phyloP scores from a whole-genome alignment of 2,113 vertebrate species.

The Dermatemys mawii region DNA sequence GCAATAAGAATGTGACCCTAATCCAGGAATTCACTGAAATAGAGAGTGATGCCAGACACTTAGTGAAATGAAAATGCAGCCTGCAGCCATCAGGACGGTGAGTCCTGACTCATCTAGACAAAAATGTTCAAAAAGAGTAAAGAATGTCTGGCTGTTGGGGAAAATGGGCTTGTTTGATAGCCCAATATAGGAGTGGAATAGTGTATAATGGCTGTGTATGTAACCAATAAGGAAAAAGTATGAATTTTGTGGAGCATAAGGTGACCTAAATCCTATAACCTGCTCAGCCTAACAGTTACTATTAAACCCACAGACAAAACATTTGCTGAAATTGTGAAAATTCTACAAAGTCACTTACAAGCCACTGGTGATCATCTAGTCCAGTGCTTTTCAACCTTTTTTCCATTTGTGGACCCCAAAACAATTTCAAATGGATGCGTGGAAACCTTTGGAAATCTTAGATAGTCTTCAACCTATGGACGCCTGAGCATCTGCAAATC shows the following conservation, averaged over 20 bases:
- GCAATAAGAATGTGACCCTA: neutral
- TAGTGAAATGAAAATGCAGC: neutral
- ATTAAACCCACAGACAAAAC: neutral
- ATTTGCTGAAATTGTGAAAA: neutral
- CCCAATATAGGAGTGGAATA: neutral
- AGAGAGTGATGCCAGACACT: neutral
- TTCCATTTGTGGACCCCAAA: too few relatives aligned
- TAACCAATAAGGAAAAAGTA: neutral
- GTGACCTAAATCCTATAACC: neutral
- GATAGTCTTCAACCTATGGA: too few relatives aligned
- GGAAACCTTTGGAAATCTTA: too few relatives aligned
- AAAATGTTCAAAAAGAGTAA: neutral
- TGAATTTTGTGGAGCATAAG: neutral
- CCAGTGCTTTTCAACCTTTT: neutral
- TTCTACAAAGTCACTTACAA: conserved; percentile 20
- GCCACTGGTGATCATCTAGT: neutral
- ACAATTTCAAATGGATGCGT: too few relatives aligned
- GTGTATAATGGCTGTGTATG: neutral
- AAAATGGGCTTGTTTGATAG: neutral
- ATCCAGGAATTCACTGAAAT: neutral
- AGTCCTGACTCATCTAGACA: neutral
- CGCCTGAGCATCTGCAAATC: too few relatives aligned
- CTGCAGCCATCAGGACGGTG: neutral
- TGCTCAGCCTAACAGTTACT: neutral
- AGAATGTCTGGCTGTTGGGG: neutral